Base-by-base conservation (phyloP, 2,888 invertebrate genomes). In the Apotomis turbidana region DNA sequence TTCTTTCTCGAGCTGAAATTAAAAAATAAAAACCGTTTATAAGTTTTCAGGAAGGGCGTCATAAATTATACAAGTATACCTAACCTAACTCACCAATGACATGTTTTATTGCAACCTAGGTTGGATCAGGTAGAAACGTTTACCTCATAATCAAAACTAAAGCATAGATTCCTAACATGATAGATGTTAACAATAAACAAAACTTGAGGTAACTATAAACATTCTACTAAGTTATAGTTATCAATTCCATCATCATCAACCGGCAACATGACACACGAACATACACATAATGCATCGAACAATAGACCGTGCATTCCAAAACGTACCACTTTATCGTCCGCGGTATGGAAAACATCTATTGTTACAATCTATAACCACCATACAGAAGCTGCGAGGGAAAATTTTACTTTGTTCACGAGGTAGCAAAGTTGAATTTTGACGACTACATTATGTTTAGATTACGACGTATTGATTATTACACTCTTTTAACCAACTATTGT, bases 1-100 rank as follows among this genome's bases (percentile, higher is more conserved):
- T 85, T 93, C 93, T 81, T 93, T 93, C 80, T 94, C 94, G 82
- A 94, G 89, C 94, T 94, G 92, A 54, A 91, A 66, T 44, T 8
- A n/a, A 91, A 62, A 70, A 77, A 74, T 68, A 76, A 72, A 59
- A 59, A 60, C 49, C 52, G 3, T 8, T 55, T 27, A 55, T 41
- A 41, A 41, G 41, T n/a, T n/a, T n/a, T n/a, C n/a, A n/a, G n/a
- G n/a, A n/a, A n/a, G n/a, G n/a, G 27, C 27, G 27, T 27, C 27
- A 27, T 27, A 27, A 27, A 27, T 27, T 27, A 27, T 27, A 27
- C 1, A 27, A 27, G 27, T 27, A 2, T 27, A 27, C 27, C 27
- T 27, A 27, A 27, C 27, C 2, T 27, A 27, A 27, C 27, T 27
- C 27, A 27, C 27, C 27, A 27, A 27, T 27, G 27, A 27, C 27